These are phyloP conservation scores for Suricata suricatta DNA, from an alignment of 2,113 vertebrate species.

Conservation along the genomic window DNA sequence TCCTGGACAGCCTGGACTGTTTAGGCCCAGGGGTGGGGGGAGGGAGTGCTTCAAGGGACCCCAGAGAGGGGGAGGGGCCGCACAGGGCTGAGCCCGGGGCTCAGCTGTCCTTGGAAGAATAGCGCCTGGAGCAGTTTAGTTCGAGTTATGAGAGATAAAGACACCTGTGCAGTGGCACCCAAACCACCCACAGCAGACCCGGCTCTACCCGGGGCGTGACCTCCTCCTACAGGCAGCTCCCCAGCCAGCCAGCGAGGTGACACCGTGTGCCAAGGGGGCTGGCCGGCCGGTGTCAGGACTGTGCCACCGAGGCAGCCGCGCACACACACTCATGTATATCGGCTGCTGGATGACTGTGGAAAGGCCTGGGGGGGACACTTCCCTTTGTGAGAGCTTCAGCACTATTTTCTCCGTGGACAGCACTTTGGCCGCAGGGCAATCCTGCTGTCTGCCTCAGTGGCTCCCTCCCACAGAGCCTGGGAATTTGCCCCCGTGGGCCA, in stretches of 20 bases:
- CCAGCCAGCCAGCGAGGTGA: slow-evolving; percentile 68
- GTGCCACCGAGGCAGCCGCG: slow-evolving; percentile 75
- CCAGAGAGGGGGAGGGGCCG: slow-evolving; percentile 51
- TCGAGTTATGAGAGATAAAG: not conserved
- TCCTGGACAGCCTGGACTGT: not conserved
- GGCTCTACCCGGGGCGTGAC: not conserved
- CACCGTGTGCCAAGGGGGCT: not conserved
- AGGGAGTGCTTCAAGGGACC: not conserved
- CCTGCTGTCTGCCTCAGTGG: not conserved
- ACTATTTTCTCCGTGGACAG: slow-evolving; percentile 63
- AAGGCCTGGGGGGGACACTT: slow-evolving; percentile 82
- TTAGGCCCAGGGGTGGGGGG: not conserved
- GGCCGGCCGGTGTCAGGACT: slow-evolving; percentile 74
- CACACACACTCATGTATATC: slow-evolving; percentile 79
- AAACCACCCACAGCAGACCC: not conserved
- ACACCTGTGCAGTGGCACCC: not conserved
- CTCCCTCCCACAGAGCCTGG: not conserved
- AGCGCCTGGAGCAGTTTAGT: not conserved
- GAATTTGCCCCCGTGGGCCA: not conserved
- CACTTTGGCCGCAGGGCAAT: slow-evolving; percentile 54
- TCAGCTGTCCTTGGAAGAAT: not conserved
- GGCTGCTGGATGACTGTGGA: slow-evolving; percentile 79
- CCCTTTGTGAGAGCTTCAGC: slow-evolving; percentile 65
- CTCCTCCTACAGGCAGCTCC: slow-evolving; percentile 79
- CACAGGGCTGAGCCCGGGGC: not conserved